A percentile compares a stretch with the other conserved stretches of the same genome.
phyloP scores from a whole-genome alignment of 2,113 vertebrate genomes.

The Tetrax tetrax region DNA sequence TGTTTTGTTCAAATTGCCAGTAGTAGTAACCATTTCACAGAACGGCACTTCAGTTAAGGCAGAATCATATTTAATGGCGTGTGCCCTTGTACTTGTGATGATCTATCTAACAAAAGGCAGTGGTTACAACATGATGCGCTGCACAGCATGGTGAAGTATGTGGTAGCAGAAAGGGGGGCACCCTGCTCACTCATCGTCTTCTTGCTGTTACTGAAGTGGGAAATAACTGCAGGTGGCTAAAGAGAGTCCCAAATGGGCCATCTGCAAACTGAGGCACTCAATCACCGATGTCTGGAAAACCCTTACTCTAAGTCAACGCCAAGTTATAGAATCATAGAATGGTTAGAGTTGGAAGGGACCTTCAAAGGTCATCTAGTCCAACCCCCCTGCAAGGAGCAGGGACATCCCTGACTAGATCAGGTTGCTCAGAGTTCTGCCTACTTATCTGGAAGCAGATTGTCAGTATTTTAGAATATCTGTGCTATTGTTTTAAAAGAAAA shows the following conservation, averaged over 20 bases:
- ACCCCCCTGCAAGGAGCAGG: too few species aligned
- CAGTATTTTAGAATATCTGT: neutral
- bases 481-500: neutral
- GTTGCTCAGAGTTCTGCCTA: too few species aligned
- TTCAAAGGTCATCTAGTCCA: too few species aligned
- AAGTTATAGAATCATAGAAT: too few species aligned
- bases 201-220: neutral
- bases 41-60: neutral
- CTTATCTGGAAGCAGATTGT: neutral
- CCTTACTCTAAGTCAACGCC: neutral
- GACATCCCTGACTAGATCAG: too few species aligned
- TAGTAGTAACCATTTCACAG: neutral
- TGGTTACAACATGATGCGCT: neutral
- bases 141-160: neutral
- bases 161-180: neutral
- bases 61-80: neutral
- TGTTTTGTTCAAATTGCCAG: conserved; percentile 25
- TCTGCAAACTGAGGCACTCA: neutral
- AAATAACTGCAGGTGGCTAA: neutral
- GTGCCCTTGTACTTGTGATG: neutral
- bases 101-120: neutral
- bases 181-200: neutral
- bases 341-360: too few species aligned
- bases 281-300: neutral
- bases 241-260: neutral